Evolutionary conservation across 2,888 invertebrate species (phyloP), one percentile per base, ranked within the genome.

Genomic region (Drymonia ruficornis): DNA sequence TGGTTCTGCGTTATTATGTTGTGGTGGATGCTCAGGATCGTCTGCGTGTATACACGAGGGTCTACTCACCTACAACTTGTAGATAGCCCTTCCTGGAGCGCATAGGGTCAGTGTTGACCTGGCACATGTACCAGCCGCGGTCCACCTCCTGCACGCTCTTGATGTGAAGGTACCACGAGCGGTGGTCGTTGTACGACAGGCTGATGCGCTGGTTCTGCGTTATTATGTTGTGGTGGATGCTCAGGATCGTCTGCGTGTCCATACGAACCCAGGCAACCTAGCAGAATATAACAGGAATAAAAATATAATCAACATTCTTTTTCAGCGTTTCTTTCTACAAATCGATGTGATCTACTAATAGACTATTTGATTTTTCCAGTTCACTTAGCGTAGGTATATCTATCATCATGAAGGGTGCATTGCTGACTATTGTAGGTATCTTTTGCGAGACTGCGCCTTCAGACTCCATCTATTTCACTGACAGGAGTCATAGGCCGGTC

Each of bases 181-280:
- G 95, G 84, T 97, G 97, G 88, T 98, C 97, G 87, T 97, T 97
- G 92, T 96, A 97, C 49, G 97, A 96, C 62, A 98, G 91, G 56
- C 96, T 96, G 74, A 98, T 97, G 64, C 98, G 94, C 19, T 96
- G 95, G 87, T 98, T 98, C 85, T 98, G 97, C 28, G 97, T 97
- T 81, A 98, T 98, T 66, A 98, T 96, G 83, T 96, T 97, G 84
- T 97, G 97, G 83, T 98, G 98, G 77, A 98, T 98, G 59, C 98
- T 97, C 55, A 98, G 93, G 76, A 98, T 97, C 3, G 98, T 98
- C 87, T 98, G 98, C 0, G 98, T 98, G 80, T 98, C 98, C 76
- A 98, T 97, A 36, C 97, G 94, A 16, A 98, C 98, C 98, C 98
- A 98, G 64, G 98, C 98, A 63, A 98, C 97, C 97, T 98, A 67